Base-by-base conservation (phyloP, 2,113 vertebrate genomes). In the Misgurnus anguillicaudatus region DNA sequence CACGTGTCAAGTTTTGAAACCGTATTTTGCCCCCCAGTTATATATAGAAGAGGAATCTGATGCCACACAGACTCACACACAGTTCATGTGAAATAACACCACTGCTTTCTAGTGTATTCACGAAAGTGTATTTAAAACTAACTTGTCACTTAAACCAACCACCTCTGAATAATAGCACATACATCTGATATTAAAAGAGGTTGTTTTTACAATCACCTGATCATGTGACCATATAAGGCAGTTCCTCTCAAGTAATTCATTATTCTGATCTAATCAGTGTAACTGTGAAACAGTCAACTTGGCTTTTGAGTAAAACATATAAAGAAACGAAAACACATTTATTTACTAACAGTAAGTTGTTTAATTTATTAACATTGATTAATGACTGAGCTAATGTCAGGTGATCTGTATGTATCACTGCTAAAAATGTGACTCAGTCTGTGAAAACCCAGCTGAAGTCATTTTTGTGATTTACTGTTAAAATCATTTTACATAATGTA, bases 21-120 rank as follows among this genome's bases (percentile, higher is more conserved):
- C 53, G 13, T 65, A 61, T 60, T 80, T 80, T 10, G 6, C 38
- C 51, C 48, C 24, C 16, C 16, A 48, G 72, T 62, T 83, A 83
- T 57, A 79, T 83, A 31, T 31, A 79, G 71, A 63, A 58, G 58
- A 24, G 74, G 77, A 79, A 83, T 21, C n/a, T 64, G 81, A 83
- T 60, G 62, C 2, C 5, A 67, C 53, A 57, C 53, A 31, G 36
- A 14, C n/a, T 73, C 60, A 6, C 41, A 39, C 48, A 51, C 75
- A 61, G 10, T 75, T 19, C 10, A 16, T 19, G 60, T 39, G 39
- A 62, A 13, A 55, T 24, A 31, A 63, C 24, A 55, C 36, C 8
- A 8, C 67, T 53, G n/a, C 63, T 63, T 71, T 80, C 65, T 53
- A 16, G 9, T 36, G 47, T 68, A 47, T n/a, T 48, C 17, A 24